Percentiles rank a stretch among this genome's conserved stretches.
These are phyloP conservation scores for Ceraclea dissimilis DNA, from an alignment of 2,888 invertebrate species.

Conservation along the genomic window DNA sequence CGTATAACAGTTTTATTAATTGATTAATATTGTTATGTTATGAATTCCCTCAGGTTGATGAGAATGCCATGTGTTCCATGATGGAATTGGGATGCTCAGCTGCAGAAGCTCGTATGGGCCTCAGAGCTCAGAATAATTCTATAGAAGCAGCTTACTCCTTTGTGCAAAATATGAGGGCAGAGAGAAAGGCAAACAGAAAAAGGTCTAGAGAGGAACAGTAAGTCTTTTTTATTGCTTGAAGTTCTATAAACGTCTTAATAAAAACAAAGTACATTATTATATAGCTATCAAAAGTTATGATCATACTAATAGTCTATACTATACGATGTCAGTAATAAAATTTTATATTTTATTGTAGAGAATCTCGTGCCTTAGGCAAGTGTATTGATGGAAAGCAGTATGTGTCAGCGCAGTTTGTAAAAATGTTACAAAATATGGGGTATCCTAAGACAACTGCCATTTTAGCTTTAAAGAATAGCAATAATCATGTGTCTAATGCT, in stretches of 20 bases:
- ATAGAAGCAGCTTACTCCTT: slow-evolving; percentile 52
- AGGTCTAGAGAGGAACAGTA: slow-evolving; percentile 41
- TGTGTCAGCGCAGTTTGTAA: slow-evolving; percentile 44
- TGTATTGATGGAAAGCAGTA: slow-evolving; percentile 52
- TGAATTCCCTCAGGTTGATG: slow-evolving; percentile 34
- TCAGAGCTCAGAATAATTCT: slow-evolving; percentile 54
- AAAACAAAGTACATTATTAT: too few species aligned
- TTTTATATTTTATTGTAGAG: slow-evolving; percentile 32
- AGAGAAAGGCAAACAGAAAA: slow-evolving; percentile 41
- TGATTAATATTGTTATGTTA: neutral
- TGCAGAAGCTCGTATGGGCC: slow-evolving; percentile 61
- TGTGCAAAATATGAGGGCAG: slow-evolving; percentile 49
- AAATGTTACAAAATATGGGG: slow-evolving; percentile 60
- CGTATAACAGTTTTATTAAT: too few species aligned
- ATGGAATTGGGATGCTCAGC: slow-evolving; percentile 55
- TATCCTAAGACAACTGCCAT: slow-evolving; percentile 52
- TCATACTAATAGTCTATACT: neutral
- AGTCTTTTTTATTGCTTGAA: too few species aligned
- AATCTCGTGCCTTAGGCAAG: slow-evolving; percentile 46
- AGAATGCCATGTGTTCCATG: slow-evolving; percentile 32
- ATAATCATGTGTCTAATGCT: slow-evolving; percentile 63
- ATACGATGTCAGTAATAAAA: neutral
- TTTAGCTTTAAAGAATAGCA: slow-evolving; percentile 54
- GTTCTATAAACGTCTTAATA: too few species aligned
- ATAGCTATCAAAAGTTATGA: too few species aligned